Evolutionary conservation across 2,113 vertebrate genomes (phyloP).

Genomic region (Notarius lentiginosus): DNA sequence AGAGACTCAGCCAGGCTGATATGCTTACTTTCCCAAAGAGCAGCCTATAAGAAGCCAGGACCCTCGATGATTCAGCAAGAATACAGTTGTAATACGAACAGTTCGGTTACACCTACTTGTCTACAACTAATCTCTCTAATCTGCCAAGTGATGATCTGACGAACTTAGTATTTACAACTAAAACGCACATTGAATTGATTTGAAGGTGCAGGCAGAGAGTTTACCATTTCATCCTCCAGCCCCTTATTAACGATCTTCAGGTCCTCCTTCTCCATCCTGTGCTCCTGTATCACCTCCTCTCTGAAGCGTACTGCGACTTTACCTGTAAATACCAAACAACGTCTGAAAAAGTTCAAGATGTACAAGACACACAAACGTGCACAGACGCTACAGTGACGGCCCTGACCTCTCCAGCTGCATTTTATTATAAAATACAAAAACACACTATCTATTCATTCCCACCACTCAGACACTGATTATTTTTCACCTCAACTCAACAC

Average conservation of each 20-base stretch:
- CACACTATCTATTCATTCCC: neutral
- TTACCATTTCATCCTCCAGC: slow-evolving; percentile 96
- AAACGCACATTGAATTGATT: neutral
- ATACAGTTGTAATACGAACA: neutral
- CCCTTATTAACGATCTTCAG: slow-evolving; percentile 85
- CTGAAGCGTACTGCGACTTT: slow-evolving; percentile 52
- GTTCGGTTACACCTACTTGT: neutral
- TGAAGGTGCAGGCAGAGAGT: neutral
- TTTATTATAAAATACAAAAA: slow-evolving; percentile 4
- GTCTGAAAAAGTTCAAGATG: neutral
- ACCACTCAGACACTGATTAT: neutral
- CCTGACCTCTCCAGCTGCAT: slow-evolving; percentile 32
- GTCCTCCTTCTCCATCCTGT: slow-evolving; percentile 92
- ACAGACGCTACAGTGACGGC: neutral
- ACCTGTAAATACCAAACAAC: slow-evolving; percentile 57
- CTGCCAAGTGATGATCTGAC: neutral
- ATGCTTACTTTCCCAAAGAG: slow-evolving; percentile 16
- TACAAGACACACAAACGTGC: slow-evolving; percentile 29
- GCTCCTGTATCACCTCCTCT: slow-evolving; percentile 55
- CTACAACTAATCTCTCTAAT: neutral
- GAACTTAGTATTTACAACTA: neutral
- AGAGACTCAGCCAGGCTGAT: neutral
- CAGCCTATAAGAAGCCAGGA: neutral
- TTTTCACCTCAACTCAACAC: neutral
- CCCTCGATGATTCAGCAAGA: neutral